Evolutionary conservation across 2,888 invertebrate genomes (phyloP), one percentile per base, ranked within the genome.

Genomic region (Agrotis clavis): DNA sequence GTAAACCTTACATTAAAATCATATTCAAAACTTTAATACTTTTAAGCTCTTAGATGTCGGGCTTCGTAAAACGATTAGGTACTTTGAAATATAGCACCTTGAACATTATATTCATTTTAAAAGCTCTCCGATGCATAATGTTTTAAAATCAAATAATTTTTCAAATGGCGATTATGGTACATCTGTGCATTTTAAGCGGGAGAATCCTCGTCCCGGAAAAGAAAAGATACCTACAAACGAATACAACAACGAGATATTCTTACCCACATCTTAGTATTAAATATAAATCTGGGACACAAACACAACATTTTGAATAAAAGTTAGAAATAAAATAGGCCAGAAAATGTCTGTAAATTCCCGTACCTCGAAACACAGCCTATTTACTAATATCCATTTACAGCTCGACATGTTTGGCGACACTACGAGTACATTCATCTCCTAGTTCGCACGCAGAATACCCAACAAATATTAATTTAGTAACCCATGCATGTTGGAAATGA

Each of bases 401-500:
- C 54, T 9, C 18, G 51, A 19, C 56, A 48, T 57, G 54, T 68
- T 61, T 62, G 54, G 48, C 48, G 35, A 65, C 54, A 71, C 59
- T 21, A 21, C 56, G n/a, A 62, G 70, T 61, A 50, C 73, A 73
- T 77, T 59, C 30, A 73, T 79, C 77, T 63, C 21, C 62, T 59
- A 56, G 71, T 73, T 62, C 54, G 45, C 62, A 54, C 67, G 57
- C 77, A 60, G 73, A 67, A 62, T 79, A 73, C 19, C 61, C 59
- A 78, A 73, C 79, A 78, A 59, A 79, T 76, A 76, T 77, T 71
- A 76, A 76, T 77, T 73, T 77, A 73, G 79, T 79, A 73, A 68
- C 79, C 74, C 63, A 68, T 78, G 51, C 59, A 56, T 64, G 62
- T 54, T 79, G 71, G 67, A 67, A 65, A 71, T 71, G 63, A 80